Evolutionary conservation across 2,888 invertebrate genomes (phyloP).

Genomic region (Eurytoma adleriae): DNA sequence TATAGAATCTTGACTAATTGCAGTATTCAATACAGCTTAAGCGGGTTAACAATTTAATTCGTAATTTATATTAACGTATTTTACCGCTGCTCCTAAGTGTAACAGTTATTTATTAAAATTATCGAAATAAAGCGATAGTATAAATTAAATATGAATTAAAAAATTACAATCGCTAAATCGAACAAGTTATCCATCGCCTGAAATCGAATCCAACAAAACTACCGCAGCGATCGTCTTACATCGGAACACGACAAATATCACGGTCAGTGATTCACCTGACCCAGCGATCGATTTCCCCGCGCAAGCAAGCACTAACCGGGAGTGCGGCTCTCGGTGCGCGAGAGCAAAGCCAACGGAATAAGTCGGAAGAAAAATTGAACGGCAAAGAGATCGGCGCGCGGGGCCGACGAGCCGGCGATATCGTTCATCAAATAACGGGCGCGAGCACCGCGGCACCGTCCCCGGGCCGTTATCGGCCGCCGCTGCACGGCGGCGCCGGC

Average conservation of each 20-base stretch:
- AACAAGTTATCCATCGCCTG: no score
- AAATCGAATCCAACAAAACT: no score
- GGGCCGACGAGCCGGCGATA: constrained; percentile 19
- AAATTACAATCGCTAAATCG: background rate
- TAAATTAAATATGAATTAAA: no score
- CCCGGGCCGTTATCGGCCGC: background rate
- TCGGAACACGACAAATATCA: background rate
- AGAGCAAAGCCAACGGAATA: constrained; percentile 13
- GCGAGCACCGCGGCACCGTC: background rate
- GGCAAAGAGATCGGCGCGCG: constrained; percentile 40
- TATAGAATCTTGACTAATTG: no score
- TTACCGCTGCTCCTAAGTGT: background rate
- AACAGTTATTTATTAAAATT: background rate
- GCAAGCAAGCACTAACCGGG: background rate
- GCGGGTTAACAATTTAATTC: no score
- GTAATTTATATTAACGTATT: no score
- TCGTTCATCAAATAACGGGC: constrained; percentile 32
- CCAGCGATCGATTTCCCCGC: no score
- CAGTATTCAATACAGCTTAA: no score
- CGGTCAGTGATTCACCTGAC: background rate
- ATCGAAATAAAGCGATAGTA: background rate
- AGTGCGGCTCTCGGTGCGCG: background rate
- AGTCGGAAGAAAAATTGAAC: constrained; percentile 27
- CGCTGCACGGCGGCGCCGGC: background rate
- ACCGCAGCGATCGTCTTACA: background rate